Conservation (phyloP, 2,888 invertebrate genomes). For the Leptopilina drosophilae region DNA sequence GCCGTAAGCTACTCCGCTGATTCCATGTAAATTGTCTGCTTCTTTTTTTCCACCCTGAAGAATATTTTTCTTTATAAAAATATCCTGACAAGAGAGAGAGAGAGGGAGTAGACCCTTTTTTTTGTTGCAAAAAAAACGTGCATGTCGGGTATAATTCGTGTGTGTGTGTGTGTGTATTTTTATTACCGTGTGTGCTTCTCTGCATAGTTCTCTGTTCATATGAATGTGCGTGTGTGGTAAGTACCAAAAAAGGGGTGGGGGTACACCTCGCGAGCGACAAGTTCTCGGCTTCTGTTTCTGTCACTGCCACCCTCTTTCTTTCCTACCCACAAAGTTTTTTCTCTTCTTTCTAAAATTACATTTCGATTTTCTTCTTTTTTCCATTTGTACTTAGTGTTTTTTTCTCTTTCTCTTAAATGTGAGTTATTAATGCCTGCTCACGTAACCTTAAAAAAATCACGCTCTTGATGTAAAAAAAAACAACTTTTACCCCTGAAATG, state of each 20-base stretch:
- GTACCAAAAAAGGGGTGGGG: slow-evolving; percentile 45
- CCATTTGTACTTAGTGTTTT: neutral
- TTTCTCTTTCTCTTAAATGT: neutral
- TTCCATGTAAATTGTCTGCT: slow-evolving; percentile 1
- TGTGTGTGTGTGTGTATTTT: slow-evolving; percentile 32
- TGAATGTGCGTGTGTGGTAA: slow-evolving; percentile 43
- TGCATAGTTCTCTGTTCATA: slow-evolving; percentile 40
- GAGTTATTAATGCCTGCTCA: neutral
- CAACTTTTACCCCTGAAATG: neutral
- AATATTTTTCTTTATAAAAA: neutral
- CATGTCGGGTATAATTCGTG: slow-evolving; percentile 28
- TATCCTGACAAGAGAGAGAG: neutral
- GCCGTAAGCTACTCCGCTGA: slow-evolving; percentile 36
- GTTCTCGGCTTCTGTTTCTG: slow-evolving; percentile 37
- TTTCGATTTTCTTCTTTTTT: neutral
- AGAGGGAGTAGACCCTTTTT: neutral
- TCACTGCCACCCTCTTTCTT: slow-evolving; percentile 25
- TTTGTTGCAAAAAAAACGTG: slow-evolving; percentile 10
- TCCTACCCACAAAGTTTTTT: slow-evolving; percentile 1
- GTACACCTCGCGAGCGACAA: slow-evolving; percentile 39
- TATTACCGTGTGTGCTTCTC: slow-evolving; percentile 41
- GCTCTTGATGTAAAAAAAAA: neutral
- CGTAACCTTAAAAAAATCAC: slow-evolving; percentile 34
- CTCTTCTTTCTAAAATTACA: slow-evolving; percentile 7
- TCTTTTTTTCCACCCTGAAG: neutral